Percentiles rank a stretch among this genome's conserved stretches.
These are phyloP conservation scores for Sericinus montela DNA, from an alignment of 2,888 invertebrate genomes.

Conservation along the genomic window DNA sequence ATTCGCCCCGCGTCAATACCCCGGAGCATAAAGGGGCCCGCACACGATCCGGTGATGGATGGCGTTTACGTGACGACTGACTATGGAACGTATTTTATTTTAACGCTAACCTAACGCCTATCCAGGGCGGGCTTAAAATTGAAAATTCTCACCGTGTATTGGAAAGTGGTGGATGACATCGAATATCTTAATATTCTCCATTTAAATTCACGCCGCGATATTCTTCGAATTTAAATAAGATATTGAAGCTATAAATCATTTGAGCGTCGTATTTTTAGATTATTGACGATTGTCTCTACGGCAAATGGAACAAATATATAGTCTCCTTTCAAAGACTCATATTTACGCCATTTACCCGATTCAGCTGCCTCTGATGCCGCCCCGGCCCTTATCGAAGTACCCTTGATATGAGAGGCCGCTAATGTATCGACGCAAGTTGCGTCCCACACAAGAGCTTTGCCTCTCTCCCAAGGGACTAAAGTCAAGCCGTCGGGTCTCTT, in stretches of 20 bases:
- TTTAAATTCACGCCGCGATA: conserved; percentile 8
- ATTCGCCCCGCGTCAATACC: conserved; percentile 66
- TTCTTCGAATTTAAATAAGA: conserved; percentile 11
- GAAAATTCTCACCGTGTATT: conserved; percentile 70
- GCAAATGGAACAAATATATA: too few species aligned
- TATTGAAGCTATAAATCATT: conserved; percentile 1
- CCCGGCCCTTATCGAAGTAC: too few species aligned
- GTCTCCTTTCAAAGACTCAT: too few species aligned
- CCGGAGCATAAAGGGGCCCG: conserved; percentile 38
- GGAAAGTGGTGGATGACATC: conserved; percentile 35
- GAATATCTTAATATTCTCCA: conserved; percentile 13
- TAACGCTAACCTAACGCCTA: conserved; percentile 58
- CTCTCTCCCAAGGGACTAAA: too few species aligned
- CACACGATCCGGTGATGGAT: conserved; percentile 64
- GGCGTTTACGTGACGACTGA: conserved; percentile 70
- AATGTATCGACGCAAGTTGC: too few species aligned
- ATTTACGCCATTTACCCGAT: background rate
- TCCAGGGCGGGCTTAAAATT: conserved; percentile 67
- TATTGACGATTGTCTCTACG: too few species aligned
- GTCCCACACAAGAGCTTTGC: too few species aligned
- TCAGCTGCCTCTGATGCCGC: too few species aligned
- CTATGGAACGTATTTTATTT: conserved; percentile 65
- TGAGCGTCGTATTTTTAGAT: conserved; percentile 2
- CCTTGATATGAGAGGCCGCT: too few species aligned
- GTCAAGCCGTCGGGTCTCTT: too few species aligned